These are phyloP conservation scores for Drosophila parvula DNA, from an alignment of 1,140 invertebrate genomes.

Conservation along the genomic window DNA sequence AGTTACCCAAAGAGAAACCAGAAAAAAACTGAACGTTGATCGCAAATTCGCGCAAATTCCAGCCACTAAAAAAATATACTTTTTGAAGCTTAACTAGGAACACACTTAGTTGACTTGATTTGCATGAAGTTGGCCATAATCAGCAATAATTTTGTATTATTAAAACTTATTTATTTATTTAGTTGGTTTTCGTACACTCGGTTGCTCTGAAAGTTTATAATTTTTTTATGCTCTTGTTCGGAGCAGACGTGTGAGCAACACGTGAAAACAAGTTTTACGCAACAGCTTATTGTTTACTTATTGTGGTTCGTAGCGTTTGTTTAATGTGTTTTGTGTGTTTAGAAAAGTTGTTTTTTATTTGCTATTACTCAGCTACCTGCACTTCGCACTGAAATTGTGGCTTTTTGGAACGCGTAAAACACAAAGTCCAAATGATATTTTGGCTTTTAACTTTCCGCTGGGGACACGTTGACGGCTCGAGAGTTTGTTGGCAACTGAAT, in stretches of 20 bases:
- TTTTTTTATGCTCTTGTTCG: constrained; percentile 44
- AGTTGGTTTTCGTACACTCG: constrained; percentile 32
- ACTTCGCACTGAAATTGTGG: constrained; percentile 40
- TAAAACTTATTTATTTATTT: constrained; percentile 24
- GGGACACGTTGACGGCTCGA: constrained; percentile 69
- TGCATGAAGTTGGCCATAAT: constrained; percentile 38
- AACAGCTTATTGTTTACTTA: constrained; percentile 54
- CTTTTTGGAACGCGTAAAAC: constrained; percentile 52
- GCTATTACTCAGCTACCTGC: constrained; percentile 48
- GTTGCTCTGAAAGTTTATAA: constrained; percentile 24
- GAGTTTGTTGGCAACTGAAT: constrained; percentile 66
- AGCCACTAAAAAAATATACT: constrained; percentile 10
- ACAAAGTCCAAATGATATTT: constrained; percentile 22
- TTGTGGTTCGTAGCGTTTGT: constrained; percentile 15
- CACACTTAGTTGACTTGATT: constrained; percentile 11
- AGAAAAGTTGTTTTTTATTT: constrained; percentile 29
- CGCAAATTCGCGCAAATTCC: constrained; percentile 43
- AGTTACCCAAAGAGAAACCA: constrained; percentile 38
- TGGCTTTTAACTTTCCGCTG: constrained; percentile 49
- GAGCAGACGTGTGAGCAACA: constrained; percentile 54
- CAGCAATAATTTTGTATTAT: constrained; percentile 22
- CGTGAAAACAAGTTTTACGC: constrained; percentile 78
- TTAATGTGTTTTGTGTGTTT: constrained; percentile 22
- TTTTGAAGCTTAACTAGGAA: constrained; percentile 23
- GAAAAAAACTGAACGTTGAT: constrained; percentile 17